Evolutionary conservation across 2,888 invertebrate species (phyloP).

Genomic region (Cephalotes varians): DNA sequence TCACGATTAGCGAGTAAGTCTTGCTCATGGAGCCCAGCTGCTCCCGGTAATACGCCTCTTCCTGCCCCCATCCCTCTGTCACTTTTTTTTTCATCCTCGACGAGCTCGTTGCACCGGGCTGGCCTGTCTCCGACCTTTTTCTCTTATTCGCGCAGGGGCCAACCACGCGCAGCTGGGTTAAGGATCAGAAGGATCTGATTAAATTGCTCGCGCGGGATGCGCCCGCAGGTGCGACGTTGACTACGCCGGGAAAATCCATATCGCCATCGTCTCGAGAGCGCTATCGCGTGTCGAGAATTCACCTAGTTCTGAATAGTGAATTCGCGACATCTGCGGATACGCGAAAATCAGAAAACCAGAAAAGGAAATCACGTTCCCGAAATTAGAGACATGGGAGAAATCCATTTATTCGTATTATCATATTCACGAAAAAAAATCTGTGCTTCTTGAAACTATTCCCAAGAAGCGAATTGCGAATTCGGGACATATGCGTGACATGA

Average conservation of each 20-base stretch:
- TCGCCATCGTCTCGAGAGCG: conserved; percentile 40
- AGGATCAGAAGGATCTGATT: conserved; percentile 75
- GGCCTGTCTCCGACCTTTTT: conserved; percentile 40
- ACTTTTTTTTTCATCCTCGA: conserved; percentile 21
- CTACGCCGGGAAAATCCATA: conserved; percentile 55
- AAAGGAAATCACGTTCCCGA: background rate
- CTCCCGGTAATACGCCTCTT: conserved; percentile 38
- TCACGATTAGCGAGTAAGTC: conserved; percentile 64
- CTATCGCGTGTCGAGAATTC: conserved; percentile 34
- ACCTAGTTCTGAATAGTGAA: conserved; percentile 27
- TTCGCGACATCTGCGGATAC: conserved; percentile 31
- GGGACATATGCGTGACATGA: background rate
- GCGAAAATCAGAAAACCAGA: conserved; percentile 1
- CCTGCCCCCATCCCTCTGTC: background rate
- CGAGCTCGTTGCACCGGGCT: conserved; percentile 41
- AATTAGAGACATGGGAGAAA: conserved; percentile 3
- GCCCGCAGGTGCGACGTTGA: conserved; percentile 69
- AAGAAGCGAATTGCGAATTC: background rate
- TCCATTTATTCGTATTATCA: background rate
- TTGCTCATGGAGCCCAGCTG: conserved; percentile 67
- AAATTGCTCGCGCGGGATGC: conserved; percentile 72
- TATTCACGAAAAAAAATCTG: background rate
- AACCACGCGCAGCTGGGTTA: conserved; percentile 75
- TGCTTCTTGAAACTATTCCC: background rate
- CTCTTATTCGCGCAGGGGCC: conserved; percentile 41